Evolutionary conservation across 2,888 invertebrate genomes (phyloP), one percentile per base, ranked within the genome.

Genomic region (Cremastobaeus sp.): DNA sequence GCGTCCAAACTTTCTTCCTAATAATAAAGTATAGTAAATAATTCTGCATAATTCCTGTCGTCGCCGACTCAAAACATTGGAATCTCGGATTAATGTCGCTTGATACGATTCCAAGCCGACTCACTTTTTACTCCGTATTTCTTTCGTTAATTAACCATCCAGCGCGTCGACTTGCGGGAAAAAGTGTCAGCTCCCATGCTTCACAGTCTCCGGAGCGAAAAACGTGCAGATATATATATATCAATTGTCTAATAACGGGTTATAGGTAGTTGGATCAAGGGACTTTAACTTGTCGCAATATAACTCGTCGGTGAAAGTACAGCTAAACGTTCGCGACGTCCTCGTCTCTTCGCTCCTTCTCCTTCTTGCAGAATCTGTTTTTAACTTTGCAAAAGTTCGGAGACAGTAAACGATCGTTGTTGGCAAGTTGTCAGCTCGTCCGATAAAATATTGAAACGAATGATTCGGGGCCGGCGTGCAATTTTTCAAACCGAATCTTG

Each of bases 191-290:
- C n/a, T n/a, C n/a, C n/a, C n/a, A n/a, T n/a, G n/a, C n/a, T n/a
- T n/a, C n/a, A n/a, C n/a, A n/a, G n/a, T n/a, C n/a, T n/a, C n/a
- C n/a, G n/a, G n/a, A n/a, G n/a, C n/a, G n/a, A n/a, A n/a, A n/a
- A n/a, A n/a, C n/a, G n/a, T n/a, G n/a, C n/a, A n/a, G n/a, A 25
- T 25, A 5, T 39, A 21, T 35, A 62, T 55, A 62, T 70, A 70
- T 62, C 62, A 70, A 62, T 70, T 55, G 48, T 48, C 47, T 55
- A 70, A 70, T 70, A 70, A 70, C 60, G 35, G 34, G 70, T 55
- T 70, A 55, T 70, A 48, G 60, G 70, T 70, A 41, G 55, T 55
- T 14, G 70, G 48, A 62, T 70, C 62, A 48, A 69, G 62, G 45
- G 43, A 41, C 55, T 70, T 70, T 62, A 59, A 55, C 62, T 70